phyloP scores from a whole-genome alignment of 1,140 invertebrate genomes.

The Drosophila orena region DNA sequence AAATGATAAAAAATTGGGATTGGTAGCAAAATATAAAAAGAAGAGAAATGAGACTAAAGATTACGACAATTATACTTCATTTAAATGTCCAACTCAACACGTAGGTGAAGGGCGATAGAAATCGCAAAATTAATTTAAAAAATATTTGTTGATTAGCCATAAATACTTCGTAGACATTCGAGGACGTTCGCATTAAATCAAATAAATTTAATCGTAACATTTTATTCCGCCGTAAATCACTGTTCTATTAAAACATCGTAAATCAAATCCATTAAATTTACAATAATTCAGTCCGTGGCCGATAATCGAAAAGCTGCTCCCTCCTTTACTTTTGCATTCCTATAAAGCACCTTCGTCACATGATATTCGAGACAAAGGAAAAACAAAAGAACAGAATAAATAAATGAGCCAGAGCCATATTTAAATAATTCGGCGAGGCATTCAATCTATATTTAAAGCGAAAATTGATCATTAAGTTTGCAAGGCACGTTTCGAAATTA shows the following conservation, averaged over 20 bases:
- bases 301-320: slow-evolving; percentile 27
- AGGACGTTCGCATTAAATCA: neutral
- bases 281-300: slow-evolving; percentile 16
- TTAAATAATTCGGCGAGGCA: slow-evolving; percentile 40
- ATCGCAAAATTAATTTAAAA: too few species aligned
- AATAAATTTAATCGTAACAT: neutral
- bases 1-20: neutral
- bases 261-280: slow-evolving; percentile 37
- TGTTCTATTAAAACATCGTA: slow-evolving; percentile 41
- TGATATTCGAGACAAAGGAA: slow-evolving; percentile 37
- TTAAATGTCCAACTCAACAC: too few species aligned
- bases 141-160: too few species aligned
- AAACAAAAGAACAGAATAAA: slow-evolving; percentile 36
- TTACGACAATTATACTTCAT: too few species aligned
- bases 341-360: slow-evolving; percentile 30
- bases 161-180: too few species aligned
- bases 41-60: neutral
- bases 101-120: too few species aligned
- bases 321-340: slow-evolving; percentile 29
- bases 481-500: slow-evolving; percentile 83
- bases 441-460: slow-evolving; percentile 64
- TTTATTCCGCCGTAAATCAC: slow-evolving; percentile 12
- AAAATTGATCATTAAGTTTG: slow-evolving; percentile 74
- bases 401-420: slow-evolving; percentile 34
- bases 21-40: too few species aligned